These are phyloP conservation scores for Apteryx owenii DNA, from an alignment of 2,113 vertebrate species.

Conservation along the genomic window DNA sequence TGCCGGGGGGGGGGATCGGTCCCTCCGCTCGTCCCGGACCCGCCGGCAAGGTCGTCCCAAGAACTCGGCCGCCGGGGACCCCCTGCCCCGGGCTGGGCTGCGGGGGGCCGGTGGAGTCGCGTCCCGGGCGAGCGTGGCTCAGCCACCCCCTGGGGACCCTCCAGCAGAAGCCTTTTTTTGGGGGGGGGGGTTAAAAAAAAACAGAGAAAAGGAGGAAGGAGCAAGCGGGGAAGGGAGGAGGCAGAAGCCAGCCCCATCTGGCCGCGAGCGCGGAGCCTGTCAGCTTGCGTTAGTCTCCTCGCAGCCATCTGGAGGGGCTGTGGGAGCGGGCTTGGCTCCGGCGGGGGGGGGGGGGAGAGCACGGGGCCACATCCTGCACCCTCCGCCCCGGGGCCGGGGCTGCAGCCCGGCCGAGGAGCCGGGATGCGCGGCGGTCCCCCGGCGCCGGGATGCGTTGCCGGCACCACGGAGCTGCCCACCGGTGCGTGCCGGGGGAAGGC, in stretches of 20 bases:
- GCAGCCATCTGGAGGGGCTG: conserved; percentile 58
- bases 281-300: conserved; percentile 48
- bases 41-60: conserved; percentile 36
- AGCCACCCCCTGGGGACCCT: neutral
- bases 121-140: neutral
- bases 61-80: conserved; percentile 1
- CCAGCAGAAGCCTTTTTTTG: neutral
- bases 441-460: neutral
- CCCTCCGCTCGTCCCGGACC: neutral
- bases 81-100: neutral
- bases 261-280: conserved; percentile 24
- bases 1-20: too few relatives aligned
- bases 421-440: too few relatives aligned
- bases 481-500: neutral
- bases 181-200: too few relatives aligned
- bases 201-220: neutral
- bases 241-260: conserved; percentile 29
- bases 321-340: neutral
- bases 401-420: too few relatives aligned
- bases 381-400: too few relatives aligned
- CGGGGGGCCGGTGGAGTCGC: neutral
- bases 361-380: neutral
- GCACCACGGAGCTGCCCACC: neutral
- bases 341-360: neutral
- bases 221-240: neutral